Evolutionary conservation across 2,888 invertebrate genomes (phyloP).

Genomic region (Brenthis daphne): DNA sequence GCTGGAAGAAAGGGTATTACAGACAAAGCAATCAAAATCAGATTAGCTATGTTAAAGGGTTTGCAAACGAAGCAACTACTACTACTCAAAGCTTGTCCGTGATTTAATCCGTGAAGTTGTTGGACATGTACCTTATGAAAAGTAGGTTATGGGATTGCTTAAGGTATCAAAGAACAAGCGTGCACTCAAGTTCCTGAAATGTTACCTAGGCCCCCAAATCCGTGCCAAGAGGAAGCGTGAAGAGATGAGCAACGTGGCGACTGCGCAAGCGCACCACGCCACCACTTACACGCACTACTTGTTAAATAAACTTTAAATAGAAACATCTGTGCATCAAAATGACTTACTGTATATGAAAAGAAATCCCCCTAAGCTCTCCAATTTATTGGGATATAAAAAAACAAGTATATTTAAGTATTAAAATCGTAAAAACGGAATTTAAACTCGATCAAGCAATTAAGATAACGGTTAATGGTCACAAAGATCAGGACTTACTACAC

Average conservation of each 20-base stretch:
- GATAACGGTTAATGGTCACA: slow-evolving; percentile 15
- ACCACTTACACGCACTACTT: slow-evolving; percentile 67
- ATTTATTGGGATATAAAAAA: not conserved
- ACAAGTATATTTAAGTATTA: slow-evolving; percentile 10
- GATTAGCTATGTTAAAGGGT: slow-evolving; percentile 95
- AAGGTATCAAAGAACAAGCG: slow-evolving; percentile 98
- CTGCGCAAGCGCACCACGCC: slow-evolving; percentile 87
- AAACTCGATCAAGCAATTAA: slow-evolving; percentile 17
- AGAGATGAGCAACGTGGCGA: slow-evolving; percentile 96
- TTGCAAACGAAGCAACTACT: too few relatives aligned
- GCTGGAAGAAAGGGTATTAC: slow-evolving; percentile 88
- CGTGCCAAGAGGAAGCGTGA: slow-evolving; percentile 99
- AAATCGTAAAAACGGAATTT: slow-evolving; percentile 14
- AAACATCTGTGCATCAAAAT: too few relatives aligned
- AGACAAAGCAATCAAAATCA: slow-evolving; percentile 88
- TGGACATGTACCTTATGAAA: too few relatives aligned
- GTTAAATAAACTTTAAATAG: slow-evolving; percentile 55
- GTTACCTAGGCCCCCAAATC: slow-evolving; percentile 97
- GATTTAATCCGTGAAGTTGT: too few relatives aligned
- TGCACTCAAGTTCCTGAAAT: slow-evolving; percentile 98
- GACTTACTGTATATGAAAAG: too few relatives aligned
- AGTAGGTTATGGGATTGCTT: too few relatives aligned
- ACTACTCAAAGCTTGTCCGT: too few relatives aligned
- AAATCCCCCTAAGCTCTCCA: too few relatives aligned
- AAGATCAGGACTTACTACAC: slow-evolving; percentile 15